Evolutionary conservation across 1,140 invertebrate species (phyloP), one percentile per base, ranked within the genome.

Genomic region (Drosophila mayri): DNA sequence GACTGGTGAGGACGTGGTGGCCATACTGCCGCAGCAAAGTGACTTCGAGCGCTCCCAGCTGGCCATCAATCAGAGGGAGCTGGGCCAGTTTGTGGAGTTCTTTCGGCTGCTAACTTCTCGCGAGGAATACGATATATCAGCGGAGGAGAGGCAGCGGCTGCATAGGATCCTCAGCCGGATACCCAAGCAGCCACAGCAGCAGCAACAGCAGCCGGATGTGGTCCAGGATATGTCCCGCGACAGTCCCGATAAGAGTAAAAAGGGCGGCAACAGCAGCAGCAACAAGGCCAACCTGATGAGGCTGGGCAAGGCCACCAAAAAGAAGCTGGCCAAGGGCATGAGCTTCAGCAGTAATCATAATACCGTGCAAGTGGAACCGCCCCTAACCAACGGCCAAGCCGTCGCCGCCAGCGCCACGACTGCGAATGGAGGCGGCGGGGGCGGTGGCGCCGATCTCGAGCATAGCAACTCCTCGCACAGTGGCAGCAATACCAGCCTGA

Each of bases 51-150:
- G 95, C 68, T 94, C 94, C 12, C 94, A 95, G 32, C 94, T 95
- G 28, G 92, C 97, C 4, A 95, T 97, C 68, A 96, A 95, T 3
- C 94, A 96, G 73, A 87, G 93, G 18, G 96, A 97, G 74, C 92
- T 97, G 1, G 93, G 95, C 44, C 93, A 94, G 61, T 93, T 97
- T 77, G 94, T 96, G 76, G 94, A 93, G 70, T 94, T 94, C 85
- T 88, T 94, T 43, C 64, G 91, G 0, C 67, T 88, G 10, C 60
- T 92, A 0, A 75, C 57, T 2, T 70, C 82, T 1, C 66, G 74
- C n/a, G 87, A 79, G 49, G 91, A 86, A 12, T 82, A 86, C 41
- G 81, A 79, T 37, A 71, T 93, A 41, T 81, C 84, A 0, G 81
- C 49, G 2, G 92, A 93, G 52, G 83, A 92, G 37, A 76, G 87